These are phyloP conservation scores for Euthynnus affinis DNA, from an alignment of 2,797 vertebrate species.

Conservation along the genomic window DNA sequence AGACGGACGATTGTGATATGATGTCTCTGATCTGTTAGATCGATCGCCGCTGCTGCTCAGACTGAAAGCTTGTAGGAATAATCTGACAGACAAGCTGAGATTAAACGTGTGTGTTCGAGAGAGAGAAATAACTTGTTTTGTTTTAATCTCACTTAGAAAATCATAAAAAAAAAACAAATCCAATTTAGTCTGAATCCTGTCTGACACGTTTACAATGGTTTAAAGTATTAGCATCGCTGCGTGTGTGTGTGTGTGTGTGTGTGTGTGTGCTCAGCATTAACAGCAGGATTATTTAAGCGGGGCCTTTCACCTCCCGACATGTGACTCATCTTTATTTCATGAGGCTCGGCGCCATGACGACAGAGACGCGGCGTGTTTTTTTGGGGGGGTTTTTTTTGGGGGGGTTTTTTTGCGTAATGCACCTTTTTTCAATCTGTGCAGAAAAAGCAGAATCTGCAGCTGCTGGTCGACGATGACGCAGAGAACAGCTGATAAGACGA, in stretches of 20 bases:
- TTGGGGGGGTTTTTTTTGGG: too few species aligned
- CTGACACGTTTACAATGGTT: conserved; percentile 44
- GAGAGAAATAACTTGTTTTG: conserved; percentile 24
- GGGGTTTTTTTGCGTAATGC: too few species aligned
- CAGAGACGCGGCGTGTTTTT: too few species aligned
- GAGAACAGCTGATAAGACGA: conserved; percentile 15
- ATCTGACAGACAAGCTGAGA: too few species aligned
- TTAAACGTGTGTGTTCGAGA: conserved; percentile 11
- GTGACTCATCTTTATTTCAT: conserved; percentile 79
- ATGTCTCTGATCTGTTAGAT: too few species aligned
- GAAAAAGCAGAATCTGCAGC: too few species aligned
- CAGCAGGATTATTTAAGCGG: conserved; percentile 81
- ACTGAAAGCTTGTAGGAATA: not conserved
- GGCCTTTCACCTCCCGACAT: conserved; percentile 78
- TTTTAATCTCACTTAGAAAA: conserved; percentile 47
- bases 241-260: conserved; percentile 30
- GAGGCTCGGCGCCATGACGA: conserved; percentile 63
- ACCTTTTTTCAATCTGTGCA: conserved; percentile 4
- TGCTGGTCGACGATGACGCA: too few species aligned
- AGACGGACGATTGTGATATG: too few species aligned
- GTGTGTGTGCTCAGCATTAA: conserved; percentile 69
- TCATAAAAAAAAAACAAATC: conserved; percentile 61
- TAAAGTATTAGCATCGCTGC: conserved; percentile 44
- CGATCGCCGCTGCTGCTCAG: too few species aligned
- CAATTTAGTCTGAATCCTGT: conserved; percentile 37